Conservation (phyloP, 2,797 vertebrate genomes). For the Australoheros facetus region DNA sequence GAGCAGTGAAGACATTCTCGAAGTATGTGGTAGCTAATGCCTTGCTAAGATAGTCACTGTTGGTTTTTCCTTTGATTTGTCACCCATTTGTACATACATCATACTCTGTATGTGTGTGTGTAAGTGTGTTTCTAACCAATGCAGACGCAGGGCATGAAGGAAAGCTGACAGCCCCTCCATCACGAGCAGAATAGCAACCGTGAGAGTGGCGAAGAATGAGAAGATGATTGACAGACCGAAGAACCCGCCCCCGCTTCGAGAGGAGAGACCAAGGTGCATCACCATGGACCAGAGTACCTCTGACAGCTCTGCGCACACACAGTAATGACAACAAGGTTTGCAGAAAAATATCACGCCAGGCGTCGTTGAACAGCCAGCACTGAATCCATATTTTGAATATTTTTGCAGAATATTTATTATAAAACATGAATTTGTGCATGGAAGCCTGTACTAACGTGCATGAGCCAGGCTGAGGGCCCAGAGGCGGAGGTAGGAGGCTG, state of each 20-base stretch:
- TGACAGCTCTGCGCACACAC: constrained; percentile 69
- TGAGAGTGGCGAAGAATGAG: constrained; percentile 88
- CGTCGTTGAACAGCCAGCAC: neutral
- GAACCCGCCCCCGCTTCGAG: constrained; percentile 87
- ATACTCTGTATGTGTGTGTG: neutral
- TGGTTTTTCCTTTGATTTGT: neutral
- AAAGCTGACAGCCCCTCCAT: constrained; percentile 99
- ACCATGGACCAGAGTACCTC: constrained; percentile 89
- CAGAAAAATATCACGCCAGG: neutral
- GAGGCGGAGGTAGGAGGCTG: constrained; percentile 76
- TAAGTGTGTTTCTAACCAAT: constrained; percentile 85
- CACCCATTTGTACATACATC: neutral
- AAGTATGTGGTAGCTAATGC: neutral
- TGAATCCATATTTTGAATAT: neutral
- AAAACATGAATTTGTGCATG: neutral
- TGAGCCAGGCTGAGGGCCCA: constrained; percentile 77
- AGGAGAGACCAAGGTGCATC: constrained; percentile 89
- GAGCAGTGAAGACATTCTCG: neutral
- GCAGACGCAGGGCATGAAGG: constrained; percentile 92
- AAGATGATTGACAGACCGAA: constrained; percentile 90
- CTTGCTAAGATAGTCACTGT: neutral
- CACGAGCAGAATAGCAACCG: constrained; percentile 92
- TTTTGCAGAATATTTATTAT: neutral
- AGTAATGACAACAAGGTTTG: neutral
- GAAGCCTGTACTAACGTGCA: constrained; percentile 66